A percentile compares a stretch with the other conserved stretches of the same genome.
Evolutionary conservation across 2,797 vertebrate genomes (phyloP).

Genomic region (Squalus acanthias): DNA sequence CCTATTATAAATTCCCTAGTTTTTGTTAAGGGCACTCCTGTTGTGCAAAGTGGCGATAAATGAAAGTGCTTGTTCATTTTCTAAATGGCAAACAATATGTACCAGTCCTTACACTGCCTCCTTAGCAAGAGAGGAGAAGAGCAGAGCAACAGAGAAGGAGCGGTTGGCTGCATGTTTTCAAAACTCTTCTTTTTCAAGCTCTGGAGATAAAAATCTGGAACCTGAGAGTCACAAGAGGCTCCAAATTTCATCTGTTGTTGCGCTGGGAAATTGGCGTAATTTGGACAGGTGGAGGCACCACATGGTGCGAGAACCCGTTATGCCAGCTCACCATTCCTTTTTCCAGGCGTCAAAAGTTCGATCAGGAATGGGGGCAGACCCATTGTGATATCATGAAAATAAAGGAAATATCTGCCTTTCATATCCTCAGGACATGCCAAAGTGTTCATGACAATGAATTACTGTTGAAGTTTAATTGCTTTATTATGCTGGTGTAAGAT

Average conservation of each 20-base stretch:
- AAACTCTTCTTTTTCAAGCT: no score
- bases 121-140: neutral
- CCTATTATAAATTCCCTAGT: no score
- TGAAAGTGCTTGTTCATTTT: no score
- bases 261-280: neutral
- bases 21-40: neutral
- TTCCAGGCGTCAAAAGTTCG: neutral
- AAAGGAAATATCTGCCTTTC: neutral
- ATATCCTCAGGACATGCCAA: neutral
- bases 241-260: neutral
- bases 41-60: no score
- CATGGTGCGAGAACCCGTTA: neutral
- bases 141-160: neutral
- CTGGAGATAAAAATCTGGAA: no score
- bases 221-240: no score
- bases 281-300: neutral
- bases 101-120: neutral
- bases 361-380: neutral
- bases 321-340: neutral
- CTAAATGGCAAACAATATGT: neutral
- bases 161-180: no score
- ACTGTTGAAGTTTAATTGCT: neutral
- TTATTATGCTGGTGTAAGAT: neutral
- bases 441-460: neutral
- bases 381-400: neutral